Evolutionary conservation across 2,113 vertebrate genomes (phyloP).

Genomic region (Telmatochromis brichardi): DNA sequence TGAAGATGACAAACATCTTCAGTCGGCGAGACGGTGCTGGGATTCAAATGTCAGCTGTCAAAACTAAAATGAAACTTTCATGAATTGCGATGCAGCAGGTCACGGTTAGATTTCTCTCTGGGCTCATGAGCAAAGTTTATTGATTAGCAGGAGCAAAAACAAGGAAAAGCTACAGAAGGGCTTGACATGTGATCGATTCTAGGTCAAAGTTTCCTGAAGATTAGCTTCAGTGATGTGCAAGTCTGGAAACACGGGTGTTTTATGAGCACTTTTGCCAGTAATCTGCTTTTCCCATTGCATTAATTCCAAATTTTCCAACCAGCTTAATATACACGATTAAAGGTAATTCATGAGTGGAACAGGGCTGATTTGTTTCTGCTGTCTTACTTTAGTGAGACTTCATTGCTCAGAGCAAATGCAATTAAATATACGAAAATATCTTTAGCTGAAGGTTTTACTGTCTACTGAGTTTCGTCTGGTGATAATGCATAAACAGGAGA

Average conservation of each 20-base stretch:
- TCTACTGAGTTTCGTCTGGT: background rate
- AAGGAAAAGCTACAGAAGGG: background rate
- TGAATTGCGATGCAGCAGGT: background rate
- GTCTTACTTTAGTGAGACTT: background rate
- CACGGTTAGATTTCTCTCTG: background rate
- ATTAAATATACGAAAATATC: background rate
- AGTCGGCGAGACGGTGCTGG: background rate
- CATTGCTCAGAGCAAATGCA: background rate
- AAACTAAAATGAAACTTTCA: background rate
- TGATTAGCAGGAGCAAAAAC: background rate
- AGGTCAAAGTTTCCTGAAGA: background rate
- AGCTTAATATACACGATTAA: background rate
- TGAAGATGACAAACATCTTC: background rate
- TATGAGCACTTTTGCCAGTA: background rate
- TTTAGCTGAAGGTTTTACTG: background rate
- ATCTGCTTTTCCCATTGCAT: background rate
- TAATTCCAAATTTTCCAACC: background rate
- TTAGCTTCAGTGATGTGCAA: background rate
- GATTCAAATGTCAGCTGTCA: background rate
- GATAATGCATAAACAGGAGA: background rate
- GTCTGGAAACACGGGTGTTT: background rate
- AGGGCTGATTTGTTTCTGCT: background rate
- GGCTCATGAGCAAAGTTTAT: background rate
- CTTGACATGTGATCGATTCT: background rate
- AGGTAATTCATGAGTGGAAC: background rate